A percentile compares a stretch with the other conserved stretches of the same genome.
Conservation (phyloP, 2,888 invertebrate species). For the Antitype chi region DNA sequence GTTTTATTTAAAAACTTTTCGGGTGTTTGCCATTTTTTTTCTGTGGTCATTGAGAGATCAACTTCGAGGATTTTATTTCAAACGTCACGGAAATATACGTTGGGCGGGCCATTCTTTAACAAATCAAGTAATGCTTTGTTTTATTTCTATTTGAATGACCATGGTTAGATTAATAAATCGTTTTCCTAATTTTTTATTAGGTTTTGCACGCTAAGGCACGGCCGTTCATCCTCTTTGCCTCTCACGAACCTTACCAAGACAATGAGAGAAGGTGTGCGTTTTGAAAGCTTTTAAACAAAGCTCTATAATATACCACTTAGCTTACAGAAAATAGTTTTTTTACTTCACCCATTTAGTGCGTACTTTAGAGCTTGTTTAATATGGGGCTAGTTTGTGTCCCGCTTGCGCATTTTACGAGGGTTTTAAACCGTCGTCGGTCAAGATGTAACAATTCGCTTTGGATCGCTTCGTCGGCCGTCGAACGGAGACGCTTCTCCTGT, state of each 20-base stretch:
- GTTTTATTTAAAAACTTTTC: conserved; percentile 34
- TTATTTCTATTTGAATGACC: conserved; percentile 20
- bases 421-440: conserved; percentile 63
- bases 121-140: conserved; percentile 44
- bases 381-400: conserved; percentile 59
- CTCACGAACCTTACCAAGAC: neutral
- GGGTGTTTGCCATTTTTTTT: conserved; percentile 43
- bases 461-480: conserved; percentile 69
- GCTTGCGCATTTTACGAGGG: conserved; percentile 69
- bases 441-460: conserved; percentile 68
- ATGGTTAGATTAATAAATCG: neutral
- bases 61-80: conserved; percentile 29
- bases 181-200: neutral
- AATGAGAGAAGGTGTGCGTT: neutral
- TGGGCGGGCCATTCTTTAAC: conserved; percentile 45
- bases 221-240: neutral
- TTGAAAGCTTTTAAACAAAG: conserved; percentile 10
- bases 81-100: conserved; percentile 31
- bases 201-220: neutral
- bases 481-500: conserved; percentile 66
- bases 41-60: conserved; percentile 36
- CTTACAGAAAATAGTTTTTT: conserved; percentile 40
- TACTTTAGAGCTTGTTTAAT: conserved; percentile 57
- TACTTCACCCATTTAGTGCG: conserved; percentile 43
- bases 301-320: conserved; percentile 24